These are phyloP conservation scores for Pantala flavescens DNA, from an alignment of 1,140 invertebrate genomes.

Conservation along the genomic window DNA sequence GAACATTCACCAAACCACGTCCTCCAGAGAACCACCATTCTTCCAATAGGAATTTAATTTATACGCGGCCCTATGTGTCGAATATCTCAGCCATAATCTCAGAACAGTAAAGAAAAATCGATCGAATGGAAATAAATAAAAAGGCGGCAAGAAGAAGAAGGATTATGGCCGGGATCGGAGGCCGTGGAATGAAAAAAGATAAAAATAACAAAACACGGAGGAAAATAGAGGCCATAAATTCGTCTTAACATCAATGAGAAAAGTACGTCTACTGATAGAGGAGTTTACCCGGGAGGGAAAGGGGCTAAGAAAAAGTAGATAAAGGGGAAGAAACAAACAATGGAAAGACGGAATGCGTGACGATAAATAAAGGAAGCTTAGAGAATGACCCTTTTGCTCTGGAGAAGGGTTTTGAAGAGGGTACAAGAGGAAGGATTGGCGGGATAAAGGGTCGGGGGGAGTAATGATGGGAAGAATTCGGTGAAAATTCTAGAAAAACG, in stretches of 20 bases:
- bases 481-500: too few species aligned
- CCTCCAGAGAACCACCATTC: too few species aligned
- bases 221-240: conserved; percentile 3
- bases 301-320: background rate
- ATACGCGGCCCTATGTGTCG: too few species aligned
- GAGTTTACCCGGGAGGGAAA: background rate
- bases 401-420: background rate
- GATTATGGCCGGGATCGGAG: too few species aligned
- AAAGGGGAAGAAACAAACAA: background rate
- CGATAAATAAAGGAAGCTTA: conserved; percentile 6
- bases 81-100: too few species aligned
- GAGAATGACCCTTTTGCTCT: background rate
- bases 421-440: background rate
- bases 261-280: background rate
- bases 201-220: background rate
- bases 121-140: too few species aligned
- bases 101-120: too few species aligned
- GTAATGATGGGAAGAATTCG: too few species aligned
- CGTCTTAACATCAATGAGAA: background rate
- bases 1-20: too few species aligned
- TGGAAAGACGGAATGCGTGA: background rate
- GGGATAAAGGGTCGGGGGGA: background rate
- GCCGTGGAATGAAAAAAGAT: background rate
- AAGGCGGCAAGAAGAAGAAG: too few species aligned
- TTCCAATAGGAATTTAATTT: too few species aligned